phyloP scores from a whole-genome alignment of 2,888 invertebrate genomes.

The Papilio protenor region DNA sequence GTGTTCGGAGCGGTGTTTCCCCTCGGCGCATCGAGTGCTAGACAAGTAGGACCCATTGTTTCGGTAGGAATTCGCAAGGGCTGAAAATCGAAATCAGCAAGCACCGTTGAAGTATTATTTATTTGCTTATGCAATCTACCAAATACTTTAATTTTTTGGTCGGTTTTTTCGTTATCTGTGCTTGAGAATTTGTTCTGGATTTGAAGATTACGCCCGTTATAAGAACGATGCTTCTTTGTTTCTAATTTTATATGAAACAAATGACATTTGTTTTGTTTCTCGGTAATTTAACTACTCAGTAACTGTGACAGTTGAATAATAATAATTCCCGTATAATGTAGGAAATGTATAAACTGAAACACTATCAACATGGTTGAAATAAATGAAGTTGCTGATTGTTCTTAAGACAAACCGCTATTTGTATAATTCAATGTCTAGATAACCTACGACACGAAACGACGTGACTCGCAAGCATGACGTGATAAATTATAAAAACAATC shows the following conservation, averaged over 20 bases:
- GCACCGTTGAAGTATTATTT: constrained; percentile 66
- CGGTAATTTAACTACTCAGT: background rate
- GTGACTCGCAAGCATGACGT: constrained; percentile 29
- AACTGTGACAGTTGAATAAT: background rate
- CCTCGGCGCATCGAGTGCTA: constrained; percentile 67
- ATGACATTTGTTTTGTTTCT: background rate
- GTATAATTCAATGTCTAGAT: constrained; percentile 37
- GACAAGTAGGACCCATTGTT: constrained; percentile 68
- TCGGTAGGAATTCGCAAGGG: constrained; percentile 63
- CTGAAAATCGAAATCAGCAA: constrained; percentile 71
- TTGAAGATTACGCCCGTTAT: background rate
- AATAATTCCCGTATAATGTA: background rate
- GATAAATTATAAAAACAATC: constrained; percentile 24
- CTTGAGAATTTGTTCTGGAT: background rate
- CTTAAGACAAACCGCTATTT: constrained; percentile 33
- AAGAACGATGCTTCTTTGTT: background rate
- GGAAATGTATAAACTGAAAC: background rate
- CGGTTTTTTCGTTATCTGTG: background rate
- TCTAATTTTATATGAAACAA: background rate
- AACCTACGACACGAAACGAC: constrained; percentile 30
- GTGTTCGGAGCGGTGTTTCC: constrained; percentile 73
- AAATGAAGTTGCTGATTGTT: constrained; percentile 23
- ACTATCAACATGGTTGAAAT: constrained; percentile 3
- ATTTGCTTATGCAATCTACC: constrained; percentile 48
- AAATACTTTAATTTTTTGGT: background rate